Conservation (phyloP, 2,113 vertebrate genomes). For the Dasyprocta punctata region DNA sequence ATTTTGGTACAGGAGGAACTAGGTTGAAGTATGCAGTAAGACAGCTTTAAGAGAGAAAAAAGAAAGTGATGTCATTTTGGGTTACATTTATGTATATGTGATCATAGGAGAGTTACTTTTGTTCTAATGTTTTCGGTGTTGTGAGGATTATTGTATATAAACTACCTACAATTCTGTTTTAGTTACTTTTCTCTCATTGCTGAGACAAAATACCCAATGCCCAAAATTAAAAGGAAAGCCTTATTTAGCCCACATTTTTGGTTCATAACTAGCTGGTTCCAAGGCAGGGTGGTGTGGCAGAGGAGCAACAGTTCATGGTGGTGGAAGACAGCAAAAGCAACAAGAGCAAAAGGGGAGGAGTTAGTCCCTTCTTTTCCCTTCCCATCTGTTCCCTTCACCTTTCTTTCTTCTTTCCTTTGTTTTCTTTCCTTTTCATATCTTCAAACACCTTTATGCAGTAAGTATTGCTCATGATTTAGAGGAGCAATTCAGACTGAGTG, state of each 20-base stretch:
- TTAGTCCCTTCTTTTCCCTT: too few species aligned
- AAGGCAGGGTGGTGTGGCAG: too few species aligned
- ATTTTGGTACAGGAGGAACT: constrained; percentile 11
- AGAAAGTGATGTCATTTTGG: neutral
- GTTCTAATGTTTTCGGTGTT: neutral
- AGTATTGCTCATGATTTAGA: neutral
- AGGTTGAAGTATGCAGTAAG: neutral
- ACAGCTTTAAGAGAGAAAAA: neutral
- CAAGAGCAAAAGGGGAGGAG: too few species aligned
- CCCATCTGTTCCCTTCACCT: neutral
- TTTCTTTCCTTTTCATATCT: neutral
- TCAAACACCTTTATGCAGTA: neutral
- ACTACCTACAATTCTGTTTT: neutral
- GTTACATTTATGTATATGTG: neutral
- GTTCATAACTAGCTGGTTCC: too few species aligned
- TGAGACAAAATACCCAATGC: too few species aligned
- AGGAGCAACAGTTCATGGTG: too few species aligned
- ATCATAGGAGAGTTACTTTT: neutral
- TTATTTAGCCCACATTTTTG: too few species aligned
- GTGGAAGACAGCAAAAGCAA: too few species aligned
- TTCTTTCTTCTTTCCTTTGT: neutral
- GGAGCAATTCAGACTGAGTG: neutral
- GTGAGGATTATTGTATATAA: neutral
- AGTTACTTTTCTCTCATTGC: too few species aligned
- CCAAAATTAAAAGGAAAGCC: too few species aligned